Base-by-base conservation (phyloP, 1,140 invertebrate species). In the Plutomurus gul region DNA sequence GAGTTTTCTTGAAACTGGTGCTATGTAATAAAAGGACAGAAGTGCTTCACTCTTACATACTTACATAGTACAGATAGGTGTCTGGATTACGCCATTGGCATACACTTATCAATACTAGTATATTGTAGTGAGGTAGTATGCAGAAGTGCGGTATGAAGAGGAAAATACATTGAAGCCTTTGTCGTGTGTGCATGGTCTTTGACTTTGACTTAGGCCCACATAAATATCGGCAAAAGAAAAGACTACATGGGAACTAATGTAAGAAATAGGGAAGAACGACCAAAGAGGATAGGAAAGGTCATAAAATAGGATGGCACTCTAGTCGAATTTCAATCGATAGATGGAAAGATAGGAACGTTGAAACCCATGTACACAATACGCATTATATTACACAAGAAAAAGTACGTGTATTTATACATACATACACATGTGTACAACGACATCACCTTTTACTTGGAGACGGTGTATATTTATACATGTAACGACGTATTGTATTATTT, bases 301-400 rank as follows among this genome's bases (percentile, higher is more conserved):
- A 65, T 65, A 65, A 65, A 65, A 65, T 25, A 33, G 25, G 56
- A 65, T 65, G 25, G 56, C 27, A 65, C 56, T 65, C 25, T 65
- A 33, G 56, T 65, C 25, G 56, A 65, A 65, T 65, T 65, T 65
- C 56, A 65, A 65, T 65, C 56, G 56, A 65, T 65, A 65, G 27
- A 49, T 16, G 13, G 11, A 20, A 7, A 65, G 56, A 65, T 65
- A 65, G 30, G 30, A 16, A 33, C 11, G 18, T 13, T 51, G 18
- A 65, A 65, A 65, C 13, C 36, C 30, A 65, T 65, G 51, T 56
- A 56, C 51, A 56, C 51, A 56, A 56, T 56, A 56, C 51, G 56
- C 56, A 65, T 65, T 36, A 65, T 30, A 27, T 27, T 56, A 56
- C 18, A 11, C n/a, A n/a, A 43, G 7, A 43, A n/a, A n/a, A 43